These are phyloP conservation scores for Mustelus asterias DNA, from an alignment of 2,113 vertebrate species.

Conservation along the genomic window DNA sequence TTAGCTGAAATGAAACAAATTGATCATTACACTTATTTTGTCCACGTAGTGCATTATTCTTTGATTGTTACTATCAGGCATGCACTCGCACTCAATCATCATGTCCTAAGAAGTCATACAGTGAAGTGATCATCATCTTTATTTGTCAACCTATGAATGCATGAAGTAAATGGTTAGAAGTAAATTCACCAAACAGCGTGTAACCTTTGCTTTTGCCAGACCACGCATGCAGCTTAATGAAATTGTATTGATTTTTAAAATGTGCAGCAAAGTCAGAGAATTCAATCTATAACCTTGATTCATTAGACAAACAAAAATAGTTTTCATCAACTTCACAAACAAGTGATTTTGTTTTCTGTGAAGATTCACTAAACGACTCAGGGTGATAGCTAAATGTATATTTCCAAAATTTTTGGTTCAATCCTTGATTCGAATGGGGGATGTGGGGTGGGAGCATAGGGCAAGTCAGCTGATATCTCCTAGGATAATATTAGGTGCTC, in stretches of 20 bases:
- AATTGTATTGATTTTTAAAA: conserved; percentile 23
- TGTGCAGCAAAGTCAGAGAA: background rate
- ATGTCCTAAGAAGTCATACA: background rate
- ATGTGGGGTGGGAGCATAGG: background rate
- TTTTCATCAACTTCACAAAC: background rate
- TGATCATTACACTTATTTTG: conserved; percentile 29
- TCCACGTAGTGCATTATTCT: background rate
- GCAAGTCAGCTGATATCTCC: background rate
- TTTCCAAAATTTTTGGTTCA: background rate
- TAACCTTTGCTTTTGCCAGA: background rate
- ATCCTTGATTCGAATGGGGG: background rate
- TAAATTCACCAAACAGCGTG: background rate
- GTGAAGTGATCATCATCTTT: conserved; percentile 26
- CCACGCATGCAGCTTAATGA: background rate
- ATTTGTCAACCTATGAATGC: conserved; percentile 13
- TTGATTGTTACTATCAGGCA: conserved; percentile 4
- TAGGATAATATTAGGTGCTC: background rate
- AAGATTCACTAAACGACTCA: background rate
- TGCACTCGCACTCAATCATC: conserved; percentile 21
- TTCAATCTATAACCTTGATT: background rate
- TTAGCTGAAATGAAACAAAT: conserved; percentile 20
- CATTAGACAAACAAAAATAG: background rate
- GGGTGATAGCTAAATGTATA: background rate
- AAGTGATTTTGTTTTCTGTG: background rate
- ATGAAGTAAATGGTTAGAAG: conserved; percentile 30